Evolutionary conservation across 1,140 invertebrate genomes (phyloP).

Genomic region (Antheraea pernyi): DNA sequence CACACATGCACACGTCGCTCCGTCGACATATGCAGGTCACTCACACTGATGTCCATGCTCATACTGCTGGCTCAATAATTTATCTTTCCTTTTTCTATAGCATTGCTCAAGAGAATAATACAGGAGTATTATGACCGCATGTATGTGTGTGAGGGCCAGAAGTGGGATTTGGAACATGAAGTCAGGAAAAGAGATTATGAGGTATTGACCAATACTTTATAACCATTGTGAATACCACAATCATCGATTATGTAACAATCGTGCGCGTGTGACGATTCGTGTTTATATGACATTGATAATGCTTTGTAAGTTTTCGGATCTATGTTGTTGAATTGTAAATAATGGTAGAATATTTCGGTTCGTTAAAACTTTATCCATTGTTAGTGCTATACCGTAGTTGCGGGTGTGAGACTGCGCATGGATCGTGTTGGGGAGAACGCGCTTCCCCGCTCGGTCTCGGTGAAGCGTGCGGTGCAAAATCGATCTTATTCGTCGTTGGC

Average conservation of each 20-base stretch:
- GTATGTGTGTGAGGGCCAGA: constrained; percentile 97
- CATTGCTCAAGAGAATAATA: constrained; percentile 91
- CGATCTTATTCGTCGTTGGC: constrained; percentile 55
- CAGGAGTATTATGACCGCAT: constrained; percentile 97
- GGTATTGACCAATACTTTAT: constrained; percentile 86
- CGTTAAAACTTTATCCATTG: constrained; percentile 15
- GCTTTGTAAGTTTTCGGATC: constrained; percentile 78
- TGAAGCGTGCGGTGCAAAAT: constrained; percentile 73
- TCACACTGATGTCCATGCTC: constrained; percentile 72
- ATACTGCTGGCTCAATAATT: constrained; percentile 76
- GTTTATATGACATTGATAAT: constrained; percentile 73
- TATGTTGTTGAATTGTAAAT: constrained; percentile 79
- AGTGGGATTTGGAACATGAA: constrained; percentile 99
- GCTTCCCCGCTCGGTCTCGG: constrained; percentile 45
- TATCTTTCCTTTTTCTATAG: constrained; percentile 84
- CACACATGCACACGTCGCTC: constrained; percentile 77
- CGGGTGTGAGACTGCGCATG: constrained; percentile 50
- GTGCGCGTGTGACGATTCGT: constrained; percentile 76
- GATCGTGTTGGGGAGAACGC: constrained; percentile 25
- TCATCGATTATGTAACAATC: constrained; percentile 77
- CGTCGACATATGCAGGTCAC: constrained; percentile 63
- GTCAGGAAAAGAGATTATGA: constrained; percentile 98
- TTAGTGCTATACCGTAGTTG: constrained; percentile 64
- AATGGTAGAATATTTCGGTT: constrained; percentile 62
- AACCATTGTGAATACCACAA: constrained; percentile 79